These are phyloP conservation scores for Xenopus petersii DNA, from an alignment of 2,797 vertebrate genomes.

Conservation along the genomic window DNA sequence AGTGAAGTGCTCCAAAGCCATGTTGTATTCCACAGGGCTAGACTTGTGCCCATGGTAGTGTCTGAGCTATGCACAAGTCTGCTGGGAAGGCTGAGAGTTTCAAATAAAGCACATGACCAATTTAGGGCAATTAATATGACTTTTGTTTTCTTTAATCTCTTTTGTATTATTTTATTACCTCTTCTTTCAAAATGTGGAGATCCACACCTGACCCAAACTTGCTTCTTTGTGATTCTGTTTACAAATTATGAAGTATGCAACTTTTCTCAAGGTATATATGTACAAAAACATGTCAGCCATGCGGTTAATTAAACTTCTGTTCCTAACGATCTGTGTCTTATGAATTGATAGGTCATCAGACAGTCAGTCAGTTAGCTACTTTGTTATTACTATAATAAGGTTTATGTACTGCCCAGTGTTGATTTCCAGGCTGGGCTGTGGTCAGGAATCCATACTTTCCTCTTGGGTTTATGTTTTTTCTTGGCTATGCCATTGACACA, in stretches of 20 bases:
- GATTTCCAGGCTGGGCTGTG: not conserved
- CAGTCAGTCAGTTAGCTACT: too few species aligned
- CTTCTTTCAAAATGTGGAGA: constrained; percentile 24
- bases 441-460: too few species aligned
- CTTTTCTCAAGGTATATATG: constrained; percentile 39
- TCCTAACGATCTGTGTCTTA: constrained; percentile 32
- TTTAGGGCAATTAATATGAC: constrained; percentile 16
- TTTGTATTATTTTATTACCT: constrained; percentile 2
- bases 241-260: constrained; percentile 40
- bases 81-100: too few species aligned
- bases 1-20: too few species aligned
- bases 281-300: constrained; percentile 35
- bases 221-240: constrained; percentile 43
- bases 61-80: not conserved
- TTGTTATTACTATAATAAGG: too few species aligned
- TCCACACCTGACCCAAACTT: constrained; percentile 26
- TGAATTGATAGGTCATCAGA: not conserved
- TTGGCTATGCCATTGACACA: too few species aligned
- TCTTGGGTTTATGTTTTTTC: too few species aligned
- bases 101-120: not conserved
- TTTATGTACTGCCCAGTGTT: too few species aligned
- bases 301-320: constrained; percentile 38
- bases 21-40: too few species aligned
- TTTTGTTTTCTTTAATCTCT: not conserved
- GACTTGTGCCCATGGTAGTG: not conserved